Evolutionary conservation across 2,888 invertebrate species (phyloP), one percentile per base, ranked within the genome.

Genomic region (Leptura quadrifasciata): DNA sequence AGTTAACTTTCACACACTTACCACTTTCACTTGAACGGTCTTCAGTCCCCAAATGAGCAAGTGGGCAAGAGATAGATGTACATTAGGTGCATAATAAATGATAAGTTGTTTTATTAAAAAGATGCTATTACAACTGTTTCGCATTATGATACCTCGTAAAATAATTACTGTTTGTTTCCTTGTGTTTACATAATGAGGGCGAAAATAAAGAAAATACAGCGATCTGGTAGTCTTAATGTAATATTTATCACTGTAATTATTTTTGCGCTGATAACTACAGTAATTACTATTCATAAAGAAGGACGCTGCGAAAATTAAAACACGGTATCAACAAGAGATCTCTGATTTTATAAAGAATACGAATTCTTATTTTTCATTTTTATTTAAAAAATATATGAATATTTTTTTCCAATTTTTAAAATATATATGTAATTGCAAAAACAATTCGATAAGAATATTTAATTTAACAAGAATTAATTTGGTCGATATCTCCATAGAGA

Each of bases 1-100:
- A 89, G 88, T 88, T 86, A 87, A 87, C 88, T 88, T 88, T 88
- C 87, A 88, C 88, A 88, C 87, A 86, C 85, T 87, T 86, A 87
- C 87, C 89, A 89, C 89, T 89, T 89, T 89, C 89, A 89, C 89
- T 89, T 85, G 81, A 83, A 77, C 58, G 61, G 60, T 71, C 71
- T 52, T 71, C 61, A 61, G 58, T 69, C 39, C 65, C 58, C 21
- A 39, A 58, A 71, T 39, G 27, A 39, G 61, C 52, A 52, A 20
- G 70, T 31, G 58, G 57, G 27, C 58, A 60, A 55, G 70, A 57
- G 47, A 60, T 47, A 70, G 70, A 70, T 39, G 70, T 47, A 54
- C 39, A 58, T 39, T 35, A 15, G 57, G 57, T 70, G 70, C 65
- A 65, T 58, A 58, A 63, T 27, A 72, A 63, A 47, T 35, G 61